Evolutionary conservation across 2,113 vertebrate species (phyloP), one percentile per base, ranked within the genome.

Genomic region (Phalacrocorax carbo): DNA sequence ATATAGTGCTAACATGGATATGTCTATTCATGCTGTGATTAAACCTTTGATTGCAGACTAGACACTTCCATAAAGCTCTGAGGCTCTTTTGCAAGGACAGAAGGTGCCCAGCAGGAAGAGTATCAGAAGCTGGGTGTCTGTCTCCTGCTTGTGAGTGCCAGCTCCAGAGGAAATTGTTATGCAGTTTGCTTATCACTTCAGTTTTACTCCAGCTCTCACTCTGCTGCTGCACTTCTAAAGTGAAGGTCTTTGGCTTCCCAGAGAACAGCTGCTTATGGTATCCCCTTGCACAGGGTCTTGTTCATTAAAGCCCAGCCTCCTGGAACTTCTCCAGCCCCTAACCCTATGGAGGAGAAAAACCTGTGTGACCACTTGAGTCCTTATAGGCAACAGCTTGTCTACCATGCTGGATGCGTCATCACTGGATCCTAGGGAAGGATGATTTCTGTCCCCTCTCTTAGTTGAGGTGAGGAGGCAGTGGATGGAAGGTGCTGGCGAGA

Each of bases 61-160:
- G 82, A 75, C 58, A 70, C 90, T 71, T 82, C 82, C 60, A 71
- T 91, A 77, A 82, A 93, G 49, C 92, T 94, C 61, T 72, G 54
- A 96, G 76, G 65, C 57, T 82, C 86, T 91, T 83, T 62, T 75
- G 13, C 64, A 69, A 82, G 86, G 82, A 84, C 96, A 86, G 95
- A 93, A 96, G 86, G 88, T 72, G 52, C 82, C 72, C 88, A 96
- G 90, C 86, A 92, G 94, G 90, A 95, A 3, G 27, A 22, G 3
- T 91, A 57, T 64, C 55, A 88, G 90, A 86, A 95, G 88, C 80
- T 93, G 73, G 86, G 83, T 95, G 83, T 95, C 72, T 96, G 55
- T 93, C 76, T 94, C 38, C 54, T 86, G 88, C 86, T 72, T 54
- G 29, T 25, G 92, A 94, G 14, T 75, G 76, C 88, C 57, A 78